These are phyloP conservation scores for Oxyteleia sp. DNA, from an alignment of 2,888 invertebrate genomes.

Conservation along the genomic window DNA sequence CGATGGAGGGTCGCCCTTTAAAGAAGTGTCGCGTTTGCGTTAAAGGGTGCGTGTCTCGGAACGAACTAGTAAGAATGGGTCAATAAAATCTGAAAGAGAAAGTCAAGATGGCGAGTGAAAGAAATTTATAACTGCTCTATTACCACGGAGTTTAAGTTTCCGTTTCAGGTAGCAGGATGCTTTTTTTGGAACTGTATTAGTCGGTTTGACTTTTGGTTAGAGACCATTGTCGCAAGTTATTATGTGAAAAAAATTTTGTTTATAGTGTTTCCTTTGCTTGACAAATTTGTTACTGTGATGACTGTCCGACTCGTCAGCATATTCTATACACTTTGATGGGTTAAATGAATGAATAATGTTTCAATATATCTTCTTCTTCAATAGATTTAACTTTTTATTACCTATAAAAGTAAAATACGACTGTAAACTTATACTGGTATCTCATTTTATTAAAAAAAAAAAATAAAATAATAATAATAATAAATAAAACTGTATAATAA, in stretches of 20 bases:
- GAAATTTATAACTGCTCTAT: constrained; percentile 66
- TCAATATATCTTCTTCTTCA: no score
- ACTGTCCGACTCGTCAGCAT: neutral
- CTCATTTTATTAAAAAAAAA: no score
- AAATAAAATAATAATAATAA: no score
- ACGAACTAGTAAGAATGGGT: constrained; percentile 64
- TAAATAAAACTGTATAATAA: no score
- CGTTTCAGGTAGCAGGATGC: constrained; percentile 47
- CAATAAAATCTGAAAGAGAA: constrained; percentile 69
- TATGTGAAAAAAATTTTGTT: constrained; percentile 9
- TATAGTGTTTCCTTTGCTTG: constrained; percentile 7
- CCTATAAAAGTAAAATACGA: no score
- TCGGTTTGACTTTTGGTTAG: constrained; percentile 11
- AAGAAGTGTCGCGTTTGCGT: constrained; percentile 64
- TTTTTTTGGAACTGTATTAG: constrained; percentile 9
- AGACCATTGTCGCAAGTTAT: constrained; percentile 2
- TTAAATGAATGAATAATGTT: no score
- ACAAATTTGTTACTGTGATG: constrained; percentile 16
- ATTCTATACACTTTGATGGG: no score
- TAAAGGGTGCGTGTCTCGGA: constrained; percentile 65
- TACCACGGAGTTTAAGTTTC: constrained; percentile 35
- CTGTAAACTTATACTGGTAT: no score
- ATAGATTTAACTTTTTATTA: no score
- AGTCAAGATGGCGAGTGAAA: constrained; percentile 68
- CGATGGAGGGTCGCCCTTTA: constrained; percentile 53